Percentiles rank a stretch among this genome's conserved stretches.
Evolutionary conservation across 1,140 invertebrate species (phyloP).

Genomic region (Bombus difficillimus): DNA sequence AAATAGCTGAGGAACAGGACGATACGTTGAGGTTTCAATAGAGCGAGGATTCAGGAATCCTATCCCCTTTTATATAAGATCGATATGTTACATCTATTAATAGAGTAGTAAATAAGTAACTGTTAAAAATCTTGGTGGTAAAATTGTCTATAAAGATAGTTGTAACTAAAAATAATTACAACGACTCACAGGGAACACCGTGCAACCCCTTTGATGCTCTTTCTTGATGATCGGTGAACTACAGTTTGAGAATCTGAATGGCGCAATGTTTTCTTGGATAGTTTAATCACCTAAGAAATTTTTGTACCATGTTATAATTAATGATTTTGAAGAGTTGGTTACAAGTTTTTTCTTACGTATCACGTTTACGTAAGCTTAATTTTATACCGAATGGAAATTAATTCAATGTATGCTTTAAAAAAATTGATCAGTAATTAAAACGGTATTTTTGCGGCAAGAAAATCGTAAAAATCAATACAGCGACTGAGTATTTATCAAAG

Average conservation of each 20-base stretch:
- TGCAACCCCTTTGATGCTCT: background rate
- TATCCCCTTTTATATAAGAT: too few relatives aligned
- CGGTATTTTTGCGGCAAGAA: background rate
- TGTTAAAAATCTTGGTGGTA: background rate
- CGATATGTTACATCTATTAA: too few relatives aligned
- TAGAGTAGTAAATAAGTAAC: too few relatives aligned
- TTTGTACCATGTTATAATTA: too few relatives aligned
- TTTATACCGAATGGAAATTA: background rate
- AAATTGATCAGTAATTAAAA: background rate
- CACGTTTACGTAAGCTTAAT: background rate
- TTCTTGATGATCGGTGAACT: background rate
- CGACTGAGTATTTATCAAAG: constrained; percentile 14
- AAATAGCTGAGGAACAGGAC: background rate
- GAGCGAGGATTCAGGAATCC: background rate
- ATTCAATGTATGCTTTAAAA: background rate
- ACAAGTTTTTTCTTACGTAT: background rate
- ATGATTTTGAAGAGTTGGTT: too few relatives aligned
- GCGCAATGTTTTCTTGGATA: background rate
- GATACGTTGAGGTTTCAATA: background rate
- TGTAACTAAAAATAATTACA: background rate
- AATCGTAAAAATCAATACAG: background rate
- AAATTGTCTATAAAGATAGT: background rate
- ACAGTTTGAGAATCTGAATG: too few relatives aligned
- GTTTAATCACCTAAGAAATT: too few relatives aligned
- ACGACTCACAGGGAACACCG: background rate